These are phyloP conservation scores for Heptranchias perlo DNA, from an alignment of 2,113 vertebrate species.

Conservation along the genomic window DNA sequence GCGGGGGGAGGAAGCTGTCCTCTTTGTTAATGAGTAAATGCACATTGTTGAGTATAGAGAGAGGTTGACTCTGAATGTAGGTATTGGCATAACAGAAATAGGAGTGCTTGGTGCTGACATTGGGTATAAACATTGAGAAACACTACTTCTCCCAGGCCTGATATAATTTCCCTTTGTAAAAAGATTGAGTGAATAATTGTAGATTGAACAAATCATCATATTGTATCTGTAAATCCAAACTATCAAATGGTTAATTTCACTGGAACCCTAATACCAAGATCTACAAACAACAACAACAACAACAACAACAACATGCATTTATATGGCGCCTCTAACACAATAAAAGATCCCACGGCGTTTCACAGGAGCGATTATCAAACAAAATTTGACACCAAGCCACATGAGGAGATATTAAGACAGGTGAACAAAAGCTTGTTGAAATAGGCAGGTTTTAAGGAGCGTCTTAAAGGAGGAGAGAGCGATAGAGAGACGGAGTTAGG, in stretches of 20 bases:
- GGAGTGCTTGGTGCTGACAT: not conserved
- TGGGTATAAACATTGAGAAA: not conserved
- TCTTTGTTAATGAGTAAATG: not conserved
- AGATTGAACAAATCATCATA: not conserved
- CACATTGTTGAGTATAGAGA: not conserved
- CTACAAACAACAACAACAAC: too few species aligned
- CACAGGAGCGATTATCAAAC: too few species aligned
- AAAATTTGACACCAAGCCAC: too few species aligned
- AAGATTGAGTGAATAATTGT: not conserved
- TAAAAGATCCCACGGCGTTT: too few species aligned
- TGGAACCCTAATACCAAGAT: not conserved
- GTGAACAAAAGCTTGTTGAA: too few species aligned
- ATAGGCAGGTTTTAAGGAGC: too few species aligned
- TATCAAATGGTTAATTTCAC: not conserved
- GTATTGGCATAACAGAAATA: not conserved
- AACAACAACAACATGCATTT: too few species aligned
- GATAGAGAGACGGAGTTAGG: too few species aligned
- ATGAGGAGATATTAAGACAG: too few species aligned
- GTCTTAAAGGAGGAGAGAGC: too few species aligned
- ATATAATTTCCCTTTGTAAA: not conserved
- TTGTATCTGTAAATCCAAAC: not conserved
- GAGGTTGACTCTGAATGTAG: not conserved
- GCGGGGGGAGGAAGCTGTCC: not conserved
- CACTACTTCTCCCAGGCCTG: not conserved
- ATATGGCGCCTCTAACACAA: too few species aligned